These are phyloP conservation scores for Oligia fasciuncula DNA, from an alignment of 2,888 invertebrate species.

Conservation along the genomic window DNA sequence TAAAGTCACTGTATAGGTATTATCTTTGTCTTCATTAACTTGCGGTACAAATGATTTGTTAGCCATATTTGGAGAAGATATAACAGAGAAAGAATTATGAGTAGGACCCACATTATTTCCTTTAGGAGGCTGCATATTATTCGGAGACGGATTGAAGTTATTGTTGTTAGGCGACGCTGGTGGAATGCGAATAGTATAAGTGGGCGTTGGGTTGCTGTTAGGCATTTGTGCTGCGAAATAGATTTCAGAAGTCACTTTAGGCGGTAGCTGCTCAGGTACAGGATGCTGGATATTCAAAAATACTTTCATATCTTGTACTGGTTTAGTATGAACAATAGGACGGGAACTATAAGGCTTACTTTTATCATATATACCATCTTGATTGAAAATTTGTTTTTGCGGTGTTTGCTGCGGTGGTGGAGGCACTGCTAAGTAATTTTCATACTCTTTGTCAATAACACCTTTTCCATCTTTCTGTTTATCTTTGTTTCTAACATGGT, in stretches of 20 bases:
- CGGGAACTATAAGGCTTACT: conserved; percentile 82
- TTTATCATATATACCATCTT: conserved; percentile 78
- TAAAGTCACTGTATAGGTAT: conserved; percentile 81
- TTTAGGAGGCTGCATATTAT: conserved; percentile 51
- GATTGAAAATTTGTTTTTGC: conserved; percentile 77
- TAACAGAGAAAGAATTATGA: conserved; percentile 71
- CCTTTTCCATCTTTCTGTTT: conserved; percentile 79
- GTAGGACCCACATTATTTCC: conserved; percentile 61
- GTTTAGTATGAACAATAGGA: conserved; percentile 84
- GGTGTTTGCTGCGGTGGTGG: conserved; percentile 81
- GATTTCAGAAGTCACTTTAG: conserved; percentile 88
- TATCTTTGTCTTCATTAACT: conserved; percentile 73
- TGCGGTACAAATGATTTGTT: conserved; percentile 75
- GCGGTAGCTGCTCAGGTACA: conserved; percentile 81
- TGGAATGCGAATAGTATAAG: conserved; percentile 85
- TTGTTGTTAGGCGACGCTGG: conserved; percentile 69
- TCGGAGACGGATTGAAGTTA: conserved; percentile 66
- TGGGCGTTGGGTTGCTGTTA: conserved; percentile 80
- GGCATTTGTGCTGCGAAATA: conserved; percentile 87
- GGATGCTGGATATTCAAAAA: conserved; percentile 87
- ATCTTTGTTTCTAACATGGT: conserved; percentile 71
- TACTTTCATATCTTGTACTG: conserved; percentile 87
- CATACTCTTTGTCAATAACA: conserved; percentile 86
- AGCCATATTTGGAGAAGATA: conserved; percentile 71
- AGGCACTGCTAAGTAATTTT: conserved; percentile 87